Base-by-base conservation (phyloP, 2,113 vertebrate genomes). In the Cathartes aura region DNA sequence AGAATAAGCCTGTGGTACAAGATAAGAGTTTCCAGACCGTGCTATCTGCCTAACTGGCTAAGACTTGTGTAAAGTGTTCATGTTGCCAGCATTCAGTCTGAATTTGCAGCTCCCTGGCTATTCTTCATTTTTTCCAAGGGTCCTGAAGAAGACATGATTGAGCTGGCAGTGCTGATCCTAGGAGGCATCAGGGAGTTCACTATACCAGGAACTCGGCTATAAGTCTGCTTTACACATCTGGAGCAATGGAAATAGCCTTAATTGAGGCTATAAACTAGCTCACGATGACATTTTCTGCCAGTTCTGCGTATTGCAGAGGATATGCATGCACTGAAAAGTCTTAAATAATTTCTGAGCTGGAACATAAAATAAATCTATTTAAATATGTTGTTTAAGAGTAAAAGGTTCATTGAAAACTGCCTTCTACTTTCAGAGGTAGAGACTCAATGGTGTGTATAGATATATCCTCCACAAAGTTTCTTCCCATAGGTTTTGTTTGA, bases 171-270 rank as follows among this genome's bases (percentile, higher is more conserved):
- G 83, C 73, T 87, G 89, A 94, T 94, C 80, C 68, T 60, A 58
- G 80, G 91, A 79, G 47, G 74, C 91, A 89, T 40, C 76, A 56
- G 87, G 90, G 93, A 95, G 72, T 93, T 95, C 58, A 9, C 87
- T 68, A 0, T 34, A 73, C 58, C 73, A 87, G 83, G 82, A 97
- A 85, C 73, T 91, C 89, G 27, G 87, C 94, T 96, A 6, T 91
- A 88, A 94, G 84, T 96, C 94, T 93, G 83, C 78, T 93, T 94
- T 96, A 89, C 93, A 80, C 96, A 95, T 68, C 76, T 97, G 94
- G 84, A 97, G 74, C 93, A 87, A 58, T 94, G 81, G 95, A 96
- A 96, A 97, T 87, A 74, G 91, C 91, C 89, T 91, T 91, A 91
- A 96, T 47, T 59, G 91, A 73, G 78, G 78, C 90, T 82, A 97